Evolutionary conservation across 2,113 vertebrate genomes (phyloP).

Genomic region (Crotalus tigris): DNA sequence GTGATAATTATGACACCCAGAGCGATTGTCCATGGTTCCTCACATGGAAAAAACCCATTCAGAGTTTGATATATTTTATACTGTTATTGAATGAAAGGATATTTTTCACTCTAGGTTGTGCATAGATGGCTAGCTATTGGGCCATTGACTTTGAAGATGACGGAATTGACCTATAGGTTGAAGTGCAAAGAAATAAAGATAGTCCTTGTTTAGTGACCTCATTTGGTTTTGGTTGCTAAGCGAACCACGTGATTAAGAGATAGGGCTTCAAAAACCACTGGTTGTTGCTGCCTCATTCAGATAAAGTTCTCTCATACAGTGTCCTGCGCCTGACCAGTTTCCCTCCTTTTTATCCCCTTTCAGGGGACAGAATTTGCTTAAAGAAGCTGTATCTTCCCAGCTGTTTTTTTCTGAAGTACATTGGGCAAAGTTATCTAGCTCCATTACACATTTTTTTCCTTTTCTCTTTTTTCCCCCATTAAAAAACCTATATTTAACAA

Average conservation of each 20-base stretch:
- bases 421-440: background rate
- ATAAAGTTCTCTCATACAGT: background rate
- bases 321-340: too few species aligned
- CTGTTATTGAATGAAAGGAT: background rate
- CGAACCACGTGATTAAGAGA: background rate
- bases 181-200: background rate
- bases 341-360: background rate
- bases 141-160: background rate
- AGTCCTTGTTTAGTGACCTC: background rate
- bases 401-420: background rate
- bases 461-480: background rate
- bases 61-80: background rate
- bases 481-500: background rate
- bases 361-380: background rate
- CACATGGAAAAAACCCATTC: background rate
- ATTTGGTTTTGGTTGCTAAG: background rate
- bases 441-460: background rate
- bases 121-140: background rate
- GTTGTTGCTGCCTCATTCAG: background rate
- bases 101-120: background rate
- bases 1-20: background rate
- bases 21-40: background rate
- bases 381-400: background rate
- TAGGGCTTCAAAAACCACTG: background rate
- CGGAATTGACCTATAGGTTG: background rate